Percentiles rank a stretch among this genome's conserved stretches.
These are phyloP conservation scores for Moxostoma hubbsi DNA, from an alignment of 2,797 vertebrate genomes.

Conservation along the genomic window DNA sequence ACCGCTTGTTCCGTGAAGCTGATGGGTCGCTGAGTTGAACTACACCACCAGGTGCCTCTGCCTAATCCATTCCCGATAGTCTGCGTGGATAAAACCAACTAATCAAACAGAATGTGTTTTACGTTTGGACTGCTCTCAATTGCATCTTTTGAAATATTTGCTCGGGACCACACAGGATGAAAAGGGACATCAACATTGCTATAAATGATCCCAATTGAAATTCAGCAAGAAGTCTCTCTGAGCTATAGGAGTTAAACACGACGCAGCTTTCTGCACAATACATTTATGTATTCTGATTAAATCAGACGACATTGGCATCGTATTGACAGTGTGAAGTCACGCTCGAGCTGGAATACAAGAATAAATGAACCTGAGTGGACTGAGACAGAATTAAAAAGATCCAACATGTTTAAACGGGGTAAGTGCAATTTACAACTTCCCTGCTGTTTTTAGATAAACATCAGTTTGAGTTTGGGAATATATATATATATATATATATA, in stretches of 20 bases:
- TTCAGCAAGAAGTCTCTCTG: conserved; percentile 47
- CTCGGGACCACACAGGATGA: conserved; percentile 62
- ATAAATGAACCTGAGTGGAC: conserved; percentile 77
- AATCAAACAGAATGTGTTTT: conserved; percentile 43
- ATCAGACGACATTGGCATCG: conserved; percentile 24
- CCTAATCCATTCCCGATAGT: background rate
- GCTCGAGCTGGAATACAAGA: conserved; percentile 74
- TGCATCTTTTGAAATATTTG: conserved; percentile 46
- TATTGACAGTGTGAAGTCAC: conserved; percentile 33
- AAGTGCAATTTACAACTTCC: conserved; percentile 62
- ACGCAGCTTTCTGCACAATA: conserved; percentile 38
- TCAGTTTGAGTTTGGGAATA: background rate
- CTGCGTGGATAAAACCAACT: conserved; percentile 31
- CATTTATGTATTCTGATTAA: conserved; percentile 29
- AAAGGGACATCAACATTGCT: conserved; percentile 42
- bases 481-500: background rate
- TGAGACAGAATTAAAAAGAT: conserved; percentile 66
- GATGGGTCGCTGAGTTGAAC: conserved; percentile 8
- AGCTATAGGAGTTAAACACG: conserved; percentile 49
- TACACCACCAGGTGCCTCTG: conserved; percentile 32
- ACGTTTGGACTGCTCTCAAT: conserved; percentile 48
- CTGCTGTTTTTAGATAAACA: conserved; percentile 18
- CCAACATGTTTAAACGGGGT: conserved; percentile 83
- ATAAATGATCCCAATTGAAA: conserved; percentile 42
- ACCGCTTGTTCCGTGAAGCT: background rate